Evolutionary conservation across 2,113 vertebrate genomes (phyloP), one percentile per base, ranked within the genome.

Genomic region (Reinhardtius hippoglossoides): DNA sequence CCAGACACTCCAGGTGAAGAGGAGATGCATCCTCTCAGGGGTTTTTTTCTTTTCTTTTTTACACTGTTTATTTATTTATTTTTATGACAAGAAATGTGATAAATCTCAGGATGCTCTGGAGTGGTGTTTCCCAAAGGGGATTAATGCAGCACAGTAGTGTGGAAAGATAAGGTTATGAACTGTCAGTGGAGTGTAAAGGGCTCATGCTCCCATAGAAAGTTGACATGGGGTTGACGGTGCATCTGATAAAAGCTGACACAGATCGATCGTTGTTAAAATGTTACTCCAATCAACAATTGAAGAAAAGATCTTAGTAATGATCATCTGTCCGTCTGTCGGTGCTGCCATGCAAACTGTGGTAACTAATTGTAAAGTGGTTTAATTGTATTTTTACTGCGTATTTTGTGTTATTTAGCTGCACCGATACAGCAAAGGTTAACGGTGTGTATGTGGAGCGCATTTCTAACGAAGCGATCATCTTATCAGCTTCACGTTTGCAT

Each of bases 81-180:
- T 20, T 63, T 24, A 74, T 80, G 78, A 86, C 84, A 84, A 67
- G 70, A 68, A 81, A 71, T 58, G 52, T 78, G 71, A 76, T 85
- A 77, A 78, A 87, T 89, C 66, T 78, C 69, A 72, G 59, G 56
- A 65, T 31, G 48, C 70, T 88, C 62, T 77, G 70, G 50, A 75
- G 70, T 62, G 40, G 57, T 65, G 70, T 78, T 80, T 87, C 65
- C 81, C 67, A 52, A 66, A 76, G 77, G 72, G 76, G 61, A 86
- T 85, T 90, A 75, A 88, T 78, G 71, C 31, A 42, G 82, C 80
- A 9, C 65, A 46, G 67, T 26, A 63, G 64, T 1, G 37, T 1
- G 31, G 67, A 63, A 69, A 83, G 85, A 75, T 87, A 83, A 88
- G 77, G 79, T 85, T 66, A 83, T 79, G 76, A 87, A 74, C 79